Conservation (phyloP, 2,888 invertebrate genomes). For the Erebia palarica region DNA sequence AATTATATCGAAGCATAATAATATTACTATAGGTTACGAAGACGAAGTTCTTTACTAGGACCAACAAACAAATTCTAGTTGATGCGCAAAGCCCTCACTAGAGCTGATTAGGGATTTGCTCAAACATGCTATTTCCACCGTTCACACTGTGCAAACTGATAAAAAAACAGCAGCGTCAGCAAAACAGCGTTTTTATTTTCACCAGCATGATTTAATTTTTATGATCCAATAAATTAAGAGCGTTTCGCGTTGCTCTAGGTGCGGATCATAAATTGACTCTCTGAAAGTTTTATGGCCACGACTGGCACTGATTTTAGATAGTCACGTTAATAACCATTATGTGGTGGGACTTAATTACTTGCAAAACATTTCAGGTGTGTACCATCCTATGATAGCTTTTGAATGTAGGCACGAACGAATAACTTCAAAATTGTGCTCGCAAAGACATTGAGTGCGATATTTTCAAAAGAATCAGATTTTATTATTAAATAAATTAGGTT, state of each 20-base stretch:
- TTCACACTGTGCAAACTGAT: conserved; percentile 3
- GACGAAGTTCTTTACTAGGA: no score
- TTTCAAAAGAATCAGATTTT: no score
- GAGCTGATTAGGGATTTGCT: background rate
- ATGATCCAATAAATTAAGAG: conserved; percentile 11
- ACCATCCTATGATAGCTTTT: background rate
- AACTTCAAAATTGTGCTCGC: background rate
- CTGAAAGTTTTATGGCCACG: conserved; percentile 13
- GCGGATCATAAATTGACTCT: conserved; percentile 16
- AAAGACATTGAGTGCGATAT: no score
- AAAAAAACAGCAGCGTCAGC: conserved; percentile 11
- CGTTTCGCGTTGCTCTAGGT: conserved; percentile 6
- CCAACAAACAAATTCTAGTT: no score
- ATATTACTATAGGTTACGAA: no score
- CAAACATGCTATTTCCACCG: background rate
- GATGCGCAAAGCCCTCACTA: background rate
- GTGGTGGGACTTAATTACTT: conserved; percentile 2
- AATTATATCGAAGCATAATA: no score
- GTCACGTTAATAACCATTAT: conserved; percentile 14
- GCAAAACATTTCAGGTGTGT: background rate
- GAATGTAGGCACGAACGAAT: background rate
- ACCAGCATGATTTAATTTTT: conserved; percentile 16
- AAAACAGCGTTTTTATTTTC: conserved; percentile 8
- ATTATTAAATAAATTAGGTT: no score
- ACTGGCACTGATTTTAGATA: conserved; percentile 17